Base-by-base conservation (phyloP, 2,797 vertebrate species). In the Sciurus vulgaris region DNA sequence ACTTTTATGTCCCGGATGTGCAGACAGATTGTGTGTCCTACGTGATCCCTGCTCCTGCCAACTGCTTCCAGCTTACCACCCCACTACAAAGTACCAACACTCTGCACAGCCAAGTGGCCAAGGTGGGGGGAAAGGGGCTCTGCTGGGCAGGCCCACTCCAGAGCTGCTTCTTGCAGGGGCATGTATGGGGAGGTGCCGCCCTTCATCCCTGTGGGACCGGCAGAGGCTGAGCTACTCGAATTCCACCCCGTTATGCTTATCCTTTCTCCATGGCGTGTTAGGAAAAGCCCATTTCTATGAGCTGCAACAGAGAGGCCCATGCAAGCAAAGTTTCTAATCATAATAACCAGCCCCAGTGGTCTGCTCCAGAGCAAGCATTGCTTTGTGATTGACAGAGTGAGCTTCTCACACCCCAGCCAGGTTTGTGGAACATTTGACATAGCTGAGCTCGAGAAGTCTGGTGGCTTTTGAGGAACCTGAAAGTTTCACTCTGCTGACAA, bases 101-200 rank as follows among this genome's bases (percentile, higher is more conserved):
- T 2, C n/a, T 54, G 11, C 51, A 70, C 18, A 47, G 74, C 24
- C 76, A n/a, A 12, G 51, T 7, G 77, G 30, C 70, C 49, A 35
- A 56, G 11, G 41, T 2, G 24, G 59, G 20, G 33, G 49, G 70
- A 41, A 56, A 78, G 14, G 72, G 7, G 14, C 61, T 44, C 49
- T 51, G 15, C 22, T 14, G 7, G 13, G 20, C 1, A 5, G 5
- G 8, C 4, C 3, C 0, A 8, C 56, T 38, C 59, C 49, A 10
- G 20, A n/a, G 56, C 41, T 22, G 51, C 35, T 41, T 24, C 35
- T 17, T 3, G 28, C 33, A 77, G 56, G 15, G 11, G 11, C 0
- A 0, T 3, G 22, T 41, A 15, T 41, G 7, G 15, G 18, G 51
- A 51, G 22, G 26, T 4, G 7, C 56, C 1, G 0, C 17, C 28